Base-by-base conservation (phyloP, 2,888 invertebrate species). In the Mythimna lalbum region DNA sequence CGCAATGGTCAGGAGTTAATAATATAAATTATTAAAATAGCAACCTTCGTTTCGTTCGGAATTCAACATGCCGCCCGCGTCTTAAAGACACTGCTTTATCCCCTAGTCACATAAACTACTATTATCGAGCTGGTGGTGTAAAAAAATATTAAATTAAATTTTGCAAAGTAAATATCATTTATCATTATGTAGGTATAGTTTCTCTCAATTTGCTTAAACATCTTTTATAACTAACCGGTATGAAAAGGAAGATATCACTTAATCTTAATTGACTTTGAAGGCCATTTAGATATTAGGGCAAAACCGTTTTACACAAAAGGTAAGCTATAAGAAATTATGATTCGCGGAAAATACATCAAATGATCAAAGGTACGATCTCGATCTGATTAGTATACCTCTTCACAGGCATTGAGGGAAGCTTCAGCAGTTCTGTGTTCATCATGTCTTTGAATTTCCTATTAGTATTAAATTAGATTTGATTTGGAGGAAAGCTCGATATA, bases 331-430 rank as follows among this genome's bases (percentile, higher is more conserved):
- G n/a, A 60, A 76, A 80, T 76, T 62, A 62, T 50, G 62, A 69
- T 63, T 47, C 21, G 10, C 21, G 39, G 39, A 49, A 71, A 56
- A 69, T 59, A 68, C 39, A 47, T 83, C 52, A 69, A 67, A 76
- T 59, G 77, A 81, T 81, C 81, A 81, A 81, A 83, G 78, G 19
- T 4, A 17, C 23, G 56, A 59, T 66, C 61, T 50, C 17, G 53
- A 70, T 49, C 47, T 63, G 71, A 78, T 78, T 71, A 73, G 52
- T 47, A n/a, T 72, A 73, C 60, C 50, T 73, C 62, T 65, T 50
- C 7, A 50, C 53, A 43, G 65, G 61, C 52, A 39, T 71, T 80
- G 55, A 60, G 31, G 56, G 27, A 60, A 59, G 62, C 49, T 61
- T 39, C 33, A 62, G 61, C 31, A 70, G 80, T 71, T 66, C 69